These are phyloP conservation scores for Sinocyclocheilus maitianheensis DNA, from an alignment of 2,113 vertebrate species.

Conservation along the genomic window DNA sequence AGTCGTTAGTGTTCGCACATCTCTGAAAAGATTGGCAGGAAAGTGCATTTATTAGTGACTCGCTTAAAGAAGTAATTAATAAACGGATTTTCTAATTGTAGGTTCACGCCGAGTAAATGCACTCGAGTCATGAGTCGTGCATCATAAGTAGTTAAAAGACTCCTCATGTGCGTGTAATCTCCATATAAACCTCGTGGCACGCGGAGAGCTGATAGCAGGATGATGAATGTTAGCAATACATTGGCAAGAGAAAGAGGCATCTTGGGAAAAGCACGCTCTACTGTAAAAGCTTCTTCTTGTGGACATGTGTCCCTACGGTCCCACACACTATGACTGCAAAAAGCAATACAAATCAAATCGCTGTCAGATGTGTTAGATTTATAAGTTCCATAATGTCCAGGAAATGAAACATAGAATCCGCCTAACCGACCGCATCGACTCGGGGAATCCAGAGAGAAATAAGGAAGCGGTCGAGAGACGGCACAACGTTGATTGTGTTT, in stretches of 20 bases:
- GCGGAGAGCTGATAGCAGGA: constrained; percentile 36
- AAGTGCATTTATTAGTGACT: constrained; percentile 44
- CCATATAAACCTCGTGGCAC: neutral
- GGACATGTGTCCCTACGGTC: constrained; percentile 27
- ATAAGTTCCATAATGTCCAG: constrained; percentile 45
- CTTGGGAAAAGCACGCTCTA: constrained; percentile 26
- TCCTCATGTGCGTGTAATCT: constrained; percentile 42
- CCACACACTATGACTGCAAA: constrained; percentile 15
- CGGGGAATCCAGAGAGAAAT: constrained; percentile 41
- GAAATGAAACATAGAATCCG: constrained; percentile 50
- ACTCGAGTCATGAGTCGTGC: constrained; percentile 10
- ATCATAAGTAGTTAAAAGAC: constrained; percentile 39
- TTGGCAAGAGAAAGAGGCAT: constrained; percentile 40
- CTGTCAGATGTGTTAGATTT: constrained; percentile 52
- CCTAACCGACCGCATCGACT: constrained; percentile 43
- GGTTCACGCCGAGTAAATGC: constrained; percentile 34
- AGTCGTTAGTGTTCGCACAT: constrained; percentile 27
- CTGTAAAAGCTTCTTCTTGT: constrained; percentile 26
- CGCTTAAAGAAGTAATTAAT: constrained; percentile 47
- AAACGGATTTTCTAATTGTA: constrained; percentile 42
- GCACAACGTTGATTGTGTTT: constrained; percentile 38
- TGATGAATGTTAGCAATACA: constrained; percentile 54
- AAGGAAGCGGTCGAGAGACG: constrained; percentile 38
- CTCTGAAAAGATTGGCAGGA: constrained; percentile 23
- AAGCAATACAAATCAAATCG: constrained; percentile 54